A percentile compares a stretch with the other conserved stretches of the same genome.
These are phyloP conservation scores for Labroides dimidiatus DNA, from an alignment of 2,797 vertebrate species.

Conservation along the genomic window DNA sequence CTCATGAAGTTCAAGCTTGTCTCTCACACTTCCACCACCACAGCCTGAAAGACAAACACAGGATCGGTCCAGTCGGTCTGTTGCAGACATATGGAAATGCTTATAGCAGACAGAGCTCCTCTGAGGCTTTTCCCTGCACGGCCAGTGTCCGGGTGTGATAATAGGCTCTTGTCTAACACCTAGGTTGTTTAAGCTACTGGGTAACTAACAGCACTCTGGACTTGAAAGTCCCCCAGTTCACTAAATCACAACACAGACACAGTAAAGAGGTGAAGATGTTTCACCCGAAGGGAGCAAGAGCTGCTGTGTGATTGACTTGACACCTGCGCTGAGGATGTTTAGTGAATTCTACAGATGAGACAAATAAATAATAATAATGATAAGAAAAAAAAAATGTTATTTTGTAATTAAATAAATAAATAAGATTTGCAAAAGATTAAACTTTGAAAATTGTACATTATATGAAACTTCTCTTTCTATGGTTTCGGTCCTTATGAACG, in stretches of 20 bases:
- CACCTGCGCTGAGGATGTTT: constrained; percentile 43
- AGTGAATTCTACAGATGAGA: not conserved
- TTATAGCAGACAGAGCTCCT: constrained; percentile 77
- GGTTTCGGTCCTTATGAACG: too few relatives aligned
- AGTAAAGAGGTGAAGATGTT: constrained; percentile 53
- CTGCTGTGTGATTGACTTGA: constrained; percentile 32
- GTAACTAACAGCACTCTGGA: constrained; percentile 50
- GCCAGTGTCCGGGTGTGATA: constrained; percentile 80
- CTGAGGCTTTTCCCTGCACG: constrained; percentile 65
- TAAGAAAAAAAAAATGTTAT: not conserved
- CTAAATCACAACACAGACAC: constrained; percentile 54
- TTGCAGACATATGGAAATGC: constrained; percentile 81
- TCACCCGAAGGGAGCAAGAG: constrained; percentile 4
- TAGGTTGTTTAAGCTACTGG: constrained; percentile 67
- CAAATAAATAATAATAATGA: not conserved
- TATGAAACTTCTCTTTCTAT: too few relatives aligned
- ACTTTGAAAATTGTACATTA: too few relatives aligned
- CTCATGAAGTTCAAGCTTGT: constrained; percentile 76
- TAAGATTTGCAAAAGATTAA: too few relatives aligned
- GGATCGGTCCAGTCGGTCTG: constrained; percentile 65
- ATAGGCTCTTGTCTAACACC: constrained; percentile 82
- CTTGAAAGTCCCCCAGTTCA: constrained; percentile 38
- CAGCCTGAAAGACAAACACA: constrained; percentile 79
- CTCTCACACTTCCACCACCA: constrained; percentile 72
- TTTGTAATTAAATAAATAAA: too few relatives aligned